A percentile compares a stretch with the other conserved stretches of the same genome.
These are phyloP conservation scores for Heterohyrax brucei DNA, from an alignment of 2,797 vertebrate species.

Conservation along the genomic window DNA sequence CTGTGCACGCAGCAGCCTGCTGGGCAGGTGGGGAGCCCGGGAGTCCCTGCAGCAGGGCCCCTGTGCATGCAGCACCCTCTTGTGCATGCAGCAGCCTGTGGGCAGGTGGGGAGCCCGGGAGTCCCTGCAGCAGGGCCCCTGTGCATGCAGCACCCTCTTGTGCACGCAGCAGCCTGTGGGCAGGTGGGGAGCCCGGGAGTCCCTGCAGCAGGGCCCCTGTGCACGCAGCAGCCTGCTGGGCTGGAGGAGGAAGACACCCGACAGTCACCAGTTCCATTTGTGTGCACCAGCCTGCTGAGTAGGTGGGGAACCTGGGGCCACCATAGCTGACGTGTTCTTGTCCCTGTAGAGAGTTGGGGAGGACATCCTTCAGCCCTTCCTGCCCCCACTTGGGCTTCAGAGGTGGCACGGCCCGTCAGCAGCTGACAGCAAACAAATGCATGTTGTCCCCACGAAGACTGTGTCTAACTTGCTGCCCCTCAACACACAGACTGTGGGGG, in stretches of 20 bases:
- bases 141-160: constrained; percentile 6
- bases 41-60: neutral
- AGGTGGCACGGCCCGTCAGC: neutral
- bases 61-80: constrained; percentile 66
- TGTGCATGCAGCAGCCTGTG: too few relatives aligned
- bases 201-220: constrained; percentile 12
- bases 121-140: neutral
- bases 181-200: too few relatives aligned
- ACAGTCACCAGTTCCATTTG: neutral
- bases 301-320: too few relatives aligned
- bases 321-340: too few relatives aligned
- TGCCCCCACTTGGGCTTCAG: too few relatives aligned
- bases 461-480: constrained; percentile 81
- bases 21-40: too few relatives aligned
- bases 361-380: too few relatives aligned
- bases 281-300: neutral
- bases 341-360: too few relatives aligned
- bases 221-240: constrained; percentile 38
- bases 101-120: too few relatives aligned
- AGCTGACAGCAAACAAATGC: constrained; percentile 16
- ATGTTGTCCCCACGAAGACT: constrained; percentile 71
- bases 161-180: neutral
- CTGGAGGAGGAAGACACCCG: too few relatives aligned
- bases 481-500: constrained; percentile 78
- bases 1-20: constrained; percentile 60